Evolutionary conservation across 2,797 vertebrate genomes (phyloP).

Genomic region (Lepilemur ruficaudatus): DNA sequence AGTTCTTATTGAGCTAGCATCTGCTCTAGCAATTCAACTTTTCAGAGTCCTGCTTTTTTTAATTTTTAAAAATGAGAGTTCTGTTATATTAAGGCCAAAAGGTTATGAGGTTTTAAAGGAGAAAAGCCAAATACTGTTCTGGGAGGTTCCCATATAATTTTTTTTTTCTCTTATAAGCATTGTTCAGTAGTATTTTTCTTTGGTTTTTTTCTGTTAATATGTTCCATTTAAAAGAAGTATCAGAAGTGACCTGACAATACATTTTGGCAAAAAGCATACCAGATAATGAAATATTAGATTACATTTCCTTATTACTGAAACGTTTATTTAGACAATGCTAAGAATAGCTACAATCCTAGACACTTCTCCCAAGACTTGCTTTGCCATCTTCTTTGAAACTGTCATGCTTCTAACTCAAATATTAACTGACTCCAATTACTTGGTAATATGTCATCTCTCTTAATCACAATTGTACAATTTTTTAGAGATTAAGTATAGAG

Average conservation of each 20-base stretch:
- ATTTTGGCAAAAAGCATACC: constrained; percentile 50
- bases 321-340: constrained; percentile 57
- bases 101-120: constrained; percentile 25
- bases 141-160: neutral
- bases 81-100: neutral
- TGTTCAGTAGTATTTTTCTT: neutral
- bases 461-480: neutral
- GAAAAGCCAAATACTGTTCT: neutral
- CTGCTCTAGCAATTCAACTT: constrained; percentile 22
- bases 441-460: neutral
- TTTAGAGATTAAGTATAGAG: neutral
- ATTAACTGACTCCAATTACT: constrained; percentile 1
- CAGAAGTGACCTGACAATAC: constrained; percentile 30
- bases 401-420: constrained; percentile 41
- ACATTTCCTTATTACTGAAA: constrained; percentile 48
- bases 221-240: constrained; percentile 41
- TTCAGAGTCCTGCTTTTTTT: neutral
- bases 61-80: neutral
- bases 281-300: constrained; percentile 53
- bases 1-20: neutral
- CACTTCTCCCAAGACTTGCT: constrained; percentile 28
- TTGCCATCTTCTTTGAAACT: constrained; percentile 11
- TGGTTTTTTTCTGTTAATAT: neutral
- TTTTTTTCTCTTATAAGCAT: constrained; percentile 16
- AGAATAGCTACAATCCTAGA: constrained; percentile 42